Base-by-base conservation (phyloP, 1,140 invertebrate genomes). In the Drosophila quadrilineata region DNA sequence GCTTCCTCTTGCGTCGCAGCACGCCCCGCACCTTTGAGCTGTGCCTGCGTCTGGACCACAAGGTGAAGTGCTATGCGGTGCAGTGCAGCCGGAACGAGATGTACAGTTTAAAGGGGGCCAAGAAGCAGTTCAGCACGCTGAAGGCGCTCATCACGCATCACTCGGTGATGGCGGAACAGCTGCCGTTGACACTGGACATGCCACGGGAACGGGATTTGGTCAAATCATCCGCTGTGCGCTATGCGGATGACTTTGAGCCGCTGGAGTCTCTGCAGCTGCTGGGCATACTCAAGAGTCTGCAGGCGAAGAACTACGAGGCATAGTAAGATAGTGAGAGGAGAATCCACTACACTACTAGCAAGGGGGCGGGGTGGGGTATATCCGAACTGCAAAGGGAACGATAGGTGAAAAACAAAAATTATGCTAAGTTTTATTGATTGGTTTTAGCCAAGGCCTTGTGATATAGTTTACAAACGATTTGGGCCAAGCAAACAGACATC, bases 81-180 rank as follows among this genome's bases (percentile, higher is more conserved):
- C 69, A 76, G 10, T 59, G 65, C 45, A 75, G 64, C 19, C 65
- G 75, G 16, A 77, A 53, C 10, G 71, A 85, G 36, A 82, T 80
- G 75, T 88, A 74, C 48, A 71, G 76, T 40, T 41, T 88, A 10
- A 88, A 98, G 96, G 97, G 97, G 26, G 97, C 98, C 90, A 98
- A 96, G 53, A 98, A 98, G 89, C 97, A 98, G 92, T 98, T 98
- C 91, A 92, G 93, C 21, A 96, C 95, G 48, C 90, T 99, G 36
- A 95, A 94, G 14, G 94, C 97, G 1, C 92, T 99, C 59, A 97
- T 99, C 80, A 96, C 95, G 12, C 97, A 98, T 90, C 96, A 98
- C 90, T 97, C 96, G 62, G 96, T 98, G 52, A 98, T 98, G 96
- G 95, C 95, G 22, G 97, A 98, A 91, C 92, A 98, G 76, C 91